phyloP scores from a whole-genome alignment of 1,140 invertebrate genomes.

The Caerostris darwini region DNA sequence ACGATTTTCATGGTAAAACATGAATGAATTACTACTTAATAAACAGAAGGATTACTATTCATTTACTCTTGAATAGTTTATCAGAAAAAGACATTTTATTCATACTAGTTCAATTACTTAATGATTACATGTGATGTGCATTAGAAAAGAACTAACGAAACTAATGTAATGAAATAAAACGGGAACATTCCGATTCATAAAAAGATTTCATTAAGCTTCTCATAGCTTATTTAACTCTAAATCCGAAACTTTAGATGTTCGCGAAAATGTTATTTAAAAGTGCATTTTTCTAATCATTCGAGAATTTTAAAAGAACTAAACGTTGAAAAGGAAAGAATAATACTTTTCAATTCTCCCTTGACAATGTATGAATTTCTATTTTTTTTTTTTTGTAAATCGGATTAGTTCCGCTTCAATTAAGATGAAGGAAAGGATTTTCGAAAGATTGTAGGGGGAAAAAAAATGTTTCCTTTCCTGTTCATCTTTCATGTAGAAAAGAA shows the following conservation, averaged over 20 bases:
- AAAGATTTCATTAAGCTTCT: not conserved
- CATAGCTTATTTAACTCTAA: not conserved
- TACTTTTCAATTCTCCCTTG: not conserved
- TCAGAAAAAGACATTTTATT: too few relatives aligned
- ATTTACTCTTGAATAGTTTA: too few relatives aligned
- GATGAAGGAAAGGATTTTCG: slow-evolving; percentile 18
- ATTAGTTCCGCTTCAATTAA: slow-evolving; percentile 59
- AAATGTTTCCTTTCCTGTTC: not conserved
- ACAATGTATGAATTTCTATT: slow-evolving; percentile 55
- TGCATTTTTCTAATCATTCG: not conserved
- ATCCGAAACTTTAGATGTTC: not conserved
- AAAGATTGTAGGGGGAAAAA: not conserved
- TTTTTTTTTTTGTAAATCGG: slow-evolving; percentile 15
- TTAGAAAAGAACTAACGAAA: too few relatives aligned
- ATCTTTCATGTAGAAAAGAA: not conserved
- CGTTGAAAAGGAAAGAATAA: not conserved
- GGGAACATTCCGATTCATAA: too few relatives aligned
- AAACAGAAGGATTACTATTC: too few relatives aligned
- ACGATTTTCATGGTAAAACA: too few relatives aligned
- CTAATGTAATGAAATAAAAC: too few relatives aligned
- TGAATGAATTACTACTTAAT: too few relatives aligned
- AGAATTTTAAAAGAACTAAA: not conserved
- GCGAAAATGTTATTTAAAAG: not conserved
- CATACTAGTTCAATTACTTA: too few relatives aligned
- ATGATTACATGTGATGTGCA: too few relatives aligned